A percentile compares a stretch with the other conserved stretches of the same genome.
phyloP scores from a whole-genome alignment of 2,797 vertebrate genomes.

The Chanos chanos region DNA sequence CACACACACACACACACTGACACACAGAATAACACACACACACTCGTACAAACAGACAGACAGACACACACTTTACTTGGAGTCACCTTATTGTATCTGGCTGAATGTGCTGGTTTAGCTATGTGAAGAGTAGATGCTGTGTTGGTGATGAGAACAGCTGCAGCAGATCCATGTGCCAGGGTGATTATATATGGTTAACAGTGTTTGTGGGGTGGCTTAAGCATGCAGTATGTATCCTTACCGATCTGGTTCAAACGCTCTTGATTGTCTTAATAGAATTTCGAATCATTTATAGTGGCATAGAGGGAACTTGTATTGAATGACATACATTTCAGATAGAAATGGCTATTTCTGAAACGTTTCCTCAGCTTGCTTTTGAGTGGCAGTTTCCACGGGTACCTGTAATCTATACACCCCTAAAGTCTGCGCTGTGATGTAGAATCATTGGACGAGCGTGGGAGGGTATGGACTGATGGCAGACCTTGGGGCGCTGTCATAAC shows the following conservation, averaged over 20 bases:
- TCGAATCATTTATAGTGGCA: neutral
- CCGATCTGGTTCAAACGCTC: neutral
- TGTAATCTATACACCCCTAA: neutral
- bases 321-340: slow-evolving; percentile 9
- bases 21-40: no score
- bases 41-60: no score
- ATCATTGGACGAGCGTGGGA: slow-evolving; percentile 3
- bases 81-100: no score
- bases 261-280: slow-evolving; percentile 9
- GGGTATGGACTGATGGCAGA: slow-evolving; percentile 21
- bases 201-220: neutral
- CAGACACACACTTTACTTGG: no score
- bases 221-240: neutral
- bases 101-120: no score
- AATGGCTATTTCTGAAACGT: slow-evolving; percentile 11
- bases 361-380: neutral
- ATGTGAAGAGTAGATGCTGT: no score
- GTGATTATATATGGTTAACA: slow-evolving; percentile 5
- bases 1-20: slow-evolving; percentile 2
- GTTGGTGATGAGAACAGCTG: slow-evolving; percentile 22
- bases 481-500: neutral
- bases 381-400: slow-evolving; percentile 10
- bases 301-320: neutral
- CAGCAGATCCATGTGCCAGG: slow-evolving; percentile 30
- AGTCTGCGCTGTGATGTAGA: neutral